Evolutionary conservation across 2,113 vertebrate genomes (phyloP), one percentile per base, ranked within the genome.

Genomic region (Ptychochromis oligacanthus): DNA sequence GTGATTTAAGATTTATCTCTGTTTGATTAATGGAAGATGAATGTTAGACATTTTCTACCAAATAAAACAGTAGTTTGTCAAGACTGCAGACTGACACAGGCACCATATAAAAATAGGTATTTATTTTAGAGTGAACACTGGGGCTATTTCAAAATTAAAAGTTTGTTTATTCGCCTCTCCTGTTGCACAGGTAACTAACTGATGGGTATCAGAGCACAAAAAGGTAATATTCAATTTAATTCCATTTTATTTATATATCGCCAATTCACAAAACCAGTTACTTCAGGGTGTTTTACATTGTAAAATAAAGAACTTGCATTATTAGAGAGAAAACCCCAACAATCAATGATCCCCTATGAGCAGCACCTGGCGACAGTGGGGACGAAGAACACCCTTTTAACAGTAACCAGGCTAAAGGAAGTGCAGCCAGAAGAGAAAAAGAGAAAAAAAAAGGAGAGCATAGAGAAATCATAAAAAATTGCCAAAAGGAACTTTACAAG

Each of bases 401-500:
- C 36, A 65, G 36, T 22, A 65, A 56, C 55, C 1, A 2, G 3
- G 17, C 17, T 7, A 7, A 52, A 6, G 17, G 17, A 52, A 6
- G 2, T 9, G 36, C 61, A 65, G 36, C 36, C n/a, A 40, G 12
- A 0, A 43, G 20, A 43, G 1, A 40, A 22, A n/a, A 22, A 1
- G 36, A 43, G 0, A 43, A 5, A 46, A 67, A 24, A 46, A 67
- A 24, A 38, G 36, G n/a, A 17, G 7, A 43, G 43, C 62, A 65
- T 0, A 31, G 26, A 18, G 26, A 60, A 31, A 0, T 46, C 4
- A 0, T 59, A 31, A 17, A 5, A 60, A 2, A 31, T 18, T 31
- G 14, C 28, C 26, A 18, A 60, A 60, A 60, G 58, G 26, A 60
- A 60, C 58, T 10, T 60, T 28, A 3, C 58, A 31, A 40, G 38